Conservation (phyloP, 1,140 invertebrate species). For the Drosophila pseudoobscura region DNA sequence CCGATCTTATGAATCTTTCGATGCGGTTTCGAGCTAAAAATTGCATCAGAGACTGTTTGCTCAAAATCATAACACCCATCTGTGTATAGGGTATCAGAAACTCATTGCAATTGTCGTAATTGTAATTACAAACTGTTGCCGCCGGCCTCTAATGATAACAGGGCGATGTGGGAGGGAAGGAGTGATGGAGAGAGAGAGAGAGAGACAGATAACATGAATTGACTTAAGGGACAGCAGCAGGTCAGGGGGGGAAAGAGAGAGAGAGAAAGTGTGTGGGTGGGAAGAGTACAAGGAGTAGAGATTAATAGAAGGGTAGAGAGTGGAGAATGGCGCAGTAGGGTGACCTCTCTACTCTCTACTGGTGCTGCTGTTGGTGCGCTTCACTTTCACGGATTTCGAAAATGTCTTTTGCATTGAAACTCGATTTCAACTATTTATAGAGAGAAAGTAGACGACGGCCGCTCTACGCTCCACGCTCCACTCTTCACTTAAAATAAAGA, state of each 20-base stretch:
- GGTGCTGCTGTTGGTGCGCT: not conserved
- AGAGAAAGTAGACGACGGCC: slow-evolving; percentile 63
- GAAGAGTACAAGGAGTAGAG: not conserved
- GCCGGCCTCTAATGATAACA: slow-evolving; percentile 15
- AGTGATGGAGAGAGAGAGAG: not conserved
- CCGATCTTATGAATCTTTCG: too few species aligned
- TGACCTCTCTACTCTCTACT: slow-evolving; percentile 18
- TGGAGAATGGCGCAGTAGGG: not conserved
- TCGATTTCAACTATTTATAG: slow-evolving; percentile 70
- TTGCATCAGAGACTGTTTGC: too few species aligned
- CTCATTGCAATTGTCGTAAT: slow-evolving; percentile 47
- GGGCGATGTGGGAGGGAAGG: too few species aligned
- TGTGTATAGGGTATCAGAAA: not conserved
- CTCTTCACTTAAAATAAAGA: slow-evolving; percentile 15
- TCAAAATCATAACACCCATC: too few species aligned
- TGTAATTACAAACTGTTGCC: slow-evolving; percentile 51
- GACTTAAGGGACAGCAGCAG: slow-evolving; percentile 4
- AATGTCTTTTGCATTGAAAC: slow-evolving; percentile 61
- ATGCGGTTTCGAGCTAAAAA: too few species aligned
- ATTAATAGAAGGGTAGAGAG: not conserved
- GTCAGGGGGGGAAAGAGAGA: too few species aligned
- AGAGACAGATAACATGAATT: slow-evolving; percentile 4
- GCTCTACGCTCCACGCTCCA: not conserved
- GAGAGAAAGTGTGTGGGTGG: not conserved
- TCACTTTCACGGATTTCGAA: slow-evolving; percentile 65